A percentile compares a stretch with the other conserved stretches of the same genome.
Evolutionary conservation across 2,113 vertebrate genomes (phyloP).

Genomic region (Antechinus flavipes): DNA sequence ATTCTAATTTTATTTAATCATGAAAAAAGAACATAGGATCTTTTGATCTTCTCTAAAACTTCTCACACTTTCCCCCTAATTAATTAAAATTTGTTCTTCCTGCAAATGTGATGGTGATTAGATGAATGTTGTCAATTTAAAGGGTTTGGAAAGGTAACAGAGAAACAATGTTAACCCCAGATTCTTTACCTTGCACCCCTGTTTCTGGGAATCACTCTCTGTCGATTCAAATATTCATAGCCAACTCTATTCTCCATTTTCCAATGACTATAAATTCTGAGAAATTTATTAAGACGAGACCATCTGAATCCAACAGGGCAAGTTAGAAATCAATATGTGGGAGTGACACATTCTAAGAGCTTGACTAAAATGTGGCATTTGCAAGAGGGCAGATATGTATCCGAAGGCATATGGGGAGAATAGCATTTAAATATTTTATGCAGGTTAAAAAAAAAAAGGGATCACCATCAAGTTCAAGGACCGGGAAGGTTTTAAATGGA

Average conservation of each 20-base stretch:
- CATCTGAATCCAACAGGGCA: slow-evolving; percentile 54
- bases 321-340: slow-evolving; percentile 47
- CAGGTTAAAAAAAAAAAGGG: background rate
- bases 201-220: slow-evolving; percentile 48
- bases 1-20: slow-evolving; percentile 79
- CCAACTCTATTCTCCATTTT: slow-evolving; percentile 51
- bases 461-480: background rate
- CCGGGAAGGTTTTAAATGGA: background rate
- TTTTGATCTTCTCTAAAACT: slow-evolving; percentile 78
- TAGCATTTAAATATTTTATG: slow-evolving; percentile 11
- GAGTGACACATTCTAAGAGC: slow-evolving; percentile 67
- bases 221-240: background rate
- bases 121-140: slow-evolving; percentile 20
- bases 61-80: slow-evolving; percentile 68
- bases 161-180: background rate
- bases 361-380: slow-evolving; percentile 45
- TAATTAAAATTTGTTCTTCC: slow-evolving; percentile 60
- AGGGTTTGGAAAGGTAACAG: background rate
- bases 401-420: background rate
- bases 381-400: background rate
- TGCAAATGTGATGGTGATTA: slow-evolving; percentile 1
- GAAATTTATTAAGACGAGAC: slow-evolving; percentile 64
- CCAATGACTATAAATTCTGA: slow-evolving; percentile 26
- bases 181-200: background rate
- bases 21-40: slow-evolving; percentile 72